Percentiles rank a stretch among this genome's conserved stretches.
Conservation (phyloP, 2,888 invertebrate genomes). For the Neoaliturus tenellus region DNA sequence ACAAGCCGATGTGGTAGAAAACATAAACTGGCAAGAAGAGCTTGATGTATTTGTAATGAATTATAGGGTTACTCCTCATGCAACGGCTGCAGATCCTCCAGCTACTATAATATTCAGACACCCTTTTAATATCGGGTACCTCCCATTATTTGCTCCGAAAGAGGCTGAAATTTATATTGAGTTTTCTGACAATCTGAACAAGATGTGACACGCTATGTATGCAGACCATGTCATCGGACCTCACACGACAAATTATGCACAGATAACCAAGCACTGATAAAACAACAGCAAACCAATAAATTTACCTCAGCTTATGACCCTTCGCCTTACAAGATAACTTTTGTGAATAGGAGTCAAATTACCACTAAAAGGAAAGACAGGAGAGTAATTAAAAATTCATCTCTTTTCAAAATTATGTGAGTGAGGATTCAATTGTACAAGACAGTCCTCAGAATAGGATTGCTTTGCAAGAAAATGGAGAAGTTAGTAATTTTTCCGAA, state of each 20-base stretch:
- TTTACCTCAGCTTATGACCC: not conserved
- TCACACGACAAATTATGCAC: not conserved
- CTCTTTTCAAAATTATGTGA: not conserved
- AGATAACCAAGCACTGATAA: not conserved
- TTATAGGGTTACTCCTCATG: not conserved
- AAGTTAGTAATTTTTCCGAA: too few relatives aligned
- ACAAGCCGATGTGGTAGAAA: constrained; percentile 18
- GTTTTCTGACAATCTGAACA: not conserved
- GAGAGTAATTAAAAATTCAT: not conserved
- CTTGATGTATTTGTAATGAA: constrained; percentile 15
- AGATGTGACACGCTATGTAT: not conserved
- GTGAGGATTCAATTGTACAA: too few relatives aligned
- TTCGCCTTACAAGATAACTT: not conserved
- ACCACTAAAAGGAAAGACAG: not conserved
- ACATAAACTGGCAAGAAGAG: constrained; percentile 45
- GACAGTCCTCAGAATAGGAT: too few relatives aligned
- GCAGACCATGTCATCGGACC: not conserved
- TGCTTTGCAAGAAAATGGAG: too few relatives aligned
- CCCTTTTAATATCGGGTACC: not conserved
- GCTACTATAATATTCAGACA: not conserved
- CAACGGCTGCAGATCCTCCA: too few relatives aligned
- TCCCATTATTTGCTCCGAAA: not conserved
- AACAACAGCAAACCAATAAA: not conserved
- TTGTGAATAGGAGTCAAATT: not conserved
- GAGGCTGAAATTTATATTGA: not conserved